These are phyloP conservation scores for Holacanthus passer DNA, from an alignment of 2,113 vertebrate genomes.

Conservation along the genomic window DNA sequence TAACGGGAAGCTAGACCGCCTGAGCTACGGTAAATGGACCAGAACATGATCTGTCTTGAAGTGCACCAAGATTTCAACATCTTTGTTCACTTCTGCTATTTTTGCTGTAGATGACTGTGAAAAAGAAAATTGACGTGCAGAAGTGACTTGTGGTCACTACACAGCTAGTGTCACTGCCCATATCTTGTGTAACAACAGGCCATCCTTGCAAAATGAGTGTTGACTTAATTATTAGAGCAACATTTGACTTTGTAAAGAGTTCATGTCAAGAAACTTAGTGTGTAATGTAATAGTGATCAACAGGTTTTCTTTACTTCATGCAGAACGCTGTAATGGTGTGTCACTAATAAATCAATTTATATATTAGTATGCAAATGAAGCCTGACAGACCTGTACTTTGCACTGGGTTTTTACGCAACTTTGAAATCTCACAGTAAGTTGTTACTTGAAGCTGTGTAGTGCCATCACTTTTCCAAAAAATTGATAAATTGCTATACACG, in stretches of 20 bases:
- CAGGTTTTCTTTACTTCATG: not conserved
- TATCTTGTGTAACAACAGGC: conserved; percentile 71
- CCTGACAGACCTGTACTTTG: not conserved
- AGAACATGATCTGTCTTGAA: conserved; percentile 71
- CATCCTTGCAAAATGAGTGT: conserved; percentile 65
- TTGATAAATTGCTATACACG: not conserved
- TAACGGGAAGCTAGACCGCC: conserved; percentile 75
- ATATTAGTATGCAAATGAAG: not conserved
- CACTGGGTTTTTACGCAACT: not conserved
- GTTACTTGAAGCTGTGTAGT: not conserved
- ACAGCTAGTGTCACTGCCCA: conserved; percentile 68
- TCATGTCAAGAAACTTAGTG: conserved; percentile 4
- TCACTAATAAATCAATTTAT: not conserved
- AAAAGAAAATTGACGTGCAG: conserved; percentile 74
- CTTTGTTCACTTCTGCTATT: conserved; percentile 81
- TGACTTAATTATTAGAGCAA: conserved; percentile 44
- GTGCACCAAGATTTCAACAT: conserved; percentile 82
- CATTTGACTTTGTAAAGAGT: not conserved
- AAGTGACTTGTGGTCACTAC: conserved; percentile 80
- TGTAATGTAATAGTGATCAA: not conserved
- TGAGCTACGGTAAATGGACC: conserved; percentile 77
- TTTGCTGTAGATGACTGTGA: conserved; percentile 70
- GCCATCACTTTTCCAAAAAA: not conserved
- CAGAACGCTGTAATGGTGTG: not conserved
- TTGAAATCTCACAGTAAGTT: not conserved